A percentile compares a stretch with the other conserved stretches of the same genome.
Evolutionary conservation across 2,888 invertebrate genomes (phyloP).

Genomic region (Eumacrocentrus americanus): DNA sequence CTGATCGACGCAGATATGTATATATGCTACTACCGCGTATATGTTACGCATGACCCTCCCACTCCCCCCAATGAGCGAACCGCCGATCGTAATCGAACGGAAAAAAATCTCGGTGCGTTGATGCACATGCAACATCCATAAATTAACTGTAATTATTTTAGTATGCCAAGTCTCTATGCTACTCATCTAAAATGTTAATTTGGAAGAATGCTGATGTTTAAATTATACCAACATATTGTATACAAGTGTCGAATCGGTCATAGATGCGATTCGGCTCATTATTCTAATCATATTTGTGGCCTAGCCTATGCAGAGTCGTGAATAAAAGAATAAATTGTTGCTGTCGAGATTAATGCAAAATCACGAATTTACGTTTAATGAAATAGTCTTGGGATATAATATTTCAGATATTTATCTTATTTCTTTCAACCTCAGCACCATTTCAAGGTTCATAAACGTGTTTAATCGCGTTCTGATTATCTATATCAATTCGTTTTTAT

Average conservation of each 20-base stretch:
- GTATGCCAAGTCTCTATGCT: constrained; percentile 14
- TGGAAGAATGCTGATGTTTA: constrained; percentile 14
- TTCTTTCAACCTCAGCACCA: not conserved
- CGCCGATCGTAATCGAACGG: constrained; percentile 28
- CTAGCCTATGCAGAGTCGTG: no score
- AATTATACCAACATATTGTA: no score
- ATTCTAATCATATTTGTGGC: not conserved
- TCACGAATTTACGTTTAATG: constrained; percentile 3
- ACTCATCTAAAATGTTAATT: constrained; percentile 28
- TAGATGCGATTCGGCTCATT: constrained; percentile 5
- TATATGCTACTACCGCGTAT: constrained; percentile 12
- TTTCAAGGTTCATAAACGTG: constrained; percentile 8
- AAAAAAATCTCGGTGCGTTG: constrained; percentile 27
- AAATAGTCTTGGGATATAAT: not conserved
- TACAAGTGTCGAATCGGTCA: constrained; percentile 6
- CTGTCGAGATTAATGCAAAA: constrained; percentile 14
- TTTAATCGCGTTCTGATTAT: constrained; percentile 19
- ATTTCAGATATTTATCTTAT: constrained; percentile 10
- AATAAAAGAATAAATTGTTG: no score
- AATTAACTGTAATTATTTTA: constrained; percentile 32
- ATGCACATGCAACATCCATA: constrained; percentile 28
- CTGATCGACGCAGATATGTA: constrained; percentile 29
- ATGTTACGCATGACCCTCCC: constrained; percentile 19
- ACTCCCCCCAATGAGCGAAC: constrained; percentile 7
- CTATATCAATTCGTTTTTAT: constrained; percentile 13